Conservation (phyloP, 1,140 invertebrate species). For the Leptinotarsa undecemlineata region DNA sequence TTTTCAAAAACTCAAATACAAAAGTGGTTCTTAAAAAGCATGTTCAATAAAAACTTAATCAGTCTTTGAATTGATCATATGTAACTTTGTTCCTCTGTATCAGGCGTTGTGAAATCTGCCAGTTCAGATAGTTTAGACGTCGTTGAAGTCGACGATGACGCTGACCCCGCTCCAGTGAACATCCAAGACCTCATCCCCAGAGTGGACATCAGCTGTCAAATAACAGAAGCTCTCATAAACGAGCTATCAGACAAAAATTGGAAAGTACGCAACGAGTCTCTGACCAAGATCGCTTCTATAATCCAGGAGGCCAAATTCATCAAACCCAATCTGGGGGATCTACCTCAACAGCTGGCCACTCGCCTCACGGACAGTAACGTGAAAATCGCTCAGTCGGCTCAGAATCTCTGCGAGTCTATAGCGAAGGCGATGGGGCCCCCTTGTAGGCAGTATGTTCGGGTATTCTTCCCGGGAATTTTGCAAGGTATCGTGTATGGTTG, state of each 20-base stretch:
- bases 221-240: conserved; percentile 78
- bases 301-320: conserved; percentile 79
- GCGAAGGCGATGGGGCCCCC: conserved; percentile 80
- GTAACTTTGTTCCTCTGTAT: conserved; percentile 13
- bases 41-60: too few relatives aligned
- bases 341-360: conserved; percentile 75
- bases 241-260: conserved; percentile 93
- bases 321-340: conserved; percentile 79
- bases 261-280: conserved; percentile 85
- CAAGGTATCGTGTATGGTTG: conserved; percentile 60
- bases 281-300: conserved; percentile 78
- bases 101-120: conserved; percentile 55
- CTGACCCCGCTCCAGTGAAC: conserved; percentile 58
- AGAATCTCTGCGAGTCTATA: conserved; percentile 80
- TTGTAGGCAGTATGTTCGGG: conserved; percentile 77
- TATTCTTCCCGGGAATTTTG: conserved; percentile 83
- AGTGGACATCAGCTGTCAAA: conserved; percentile 82
- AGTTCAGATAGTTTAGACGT: conserved; percentile 59
- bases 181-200: conserved; percentile 73
- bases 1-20: too few relatives aligned
- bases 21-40: too few relatives aligned
- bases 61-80: too few relatives aligned
- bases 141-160: conserved; percentile 61
- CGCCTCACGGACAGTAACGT: conserved; percentile 88
- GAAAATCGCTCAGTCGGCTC: conserved; percentile 81